phyloP scores from a whole-genome alignment of 2,113 vertebrate genomes.

The Petroica traversi region DNA sequence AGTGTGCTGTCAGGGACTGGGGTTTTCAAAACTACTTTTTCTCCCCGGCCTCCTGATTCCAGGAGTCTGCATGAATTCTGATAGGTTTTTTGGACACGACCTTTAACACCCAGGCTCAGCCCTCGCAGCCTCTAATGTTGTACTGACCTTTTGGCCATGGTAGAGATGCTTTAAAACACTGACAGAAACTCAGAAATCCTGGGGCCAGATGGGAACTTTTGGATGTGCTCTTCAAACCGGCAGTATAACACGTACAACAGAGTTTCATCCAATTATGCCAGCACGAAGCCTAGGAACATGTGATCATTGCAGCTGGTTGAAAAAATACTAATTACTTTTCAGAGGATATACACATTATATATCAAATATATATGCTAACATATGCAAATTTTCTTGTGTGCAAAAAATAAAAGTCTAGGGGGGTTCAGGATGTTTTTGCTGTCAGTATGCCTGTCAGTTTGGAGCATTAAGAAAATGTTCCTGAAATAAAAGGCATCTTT shows the following conservation, averaged over 20 bases:
- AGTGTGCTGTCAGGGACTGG: background rate
- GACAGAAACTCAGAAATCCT: conserved; percentile 1
- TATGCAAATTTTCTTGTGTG: conserved; percentile 8
- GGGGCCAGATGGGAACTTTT: background rate
- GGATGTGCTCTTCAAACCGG: background rate
- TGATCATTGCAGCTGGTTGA: conserved; percentile 8
- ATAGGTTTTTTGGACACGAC: background rate
- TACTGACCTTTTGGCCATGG: background rate
- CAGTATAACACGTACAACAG: conserved; percentile 10
- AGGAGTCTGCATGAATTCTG: background rate
- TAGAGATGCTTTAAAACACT: background rate
- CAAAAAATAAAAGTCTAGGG: background rate
- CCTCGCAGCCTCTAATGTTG: background rate
- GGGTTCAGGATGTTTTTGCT: background rate
- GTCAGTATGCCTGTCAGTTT: background rate
- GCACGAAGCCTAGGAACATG: background rate
- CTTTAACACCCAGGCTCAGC: background rate
- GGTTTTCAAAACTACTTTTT: background rate
- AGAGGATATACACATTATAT: conserved; percentile 13
- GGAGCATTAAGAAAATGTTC: background rate
- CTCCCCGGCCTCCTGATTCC: background rate
- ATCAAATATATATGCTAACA: conserved; percentile 22
- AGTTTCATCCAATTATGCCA: conserved; percentile 50
- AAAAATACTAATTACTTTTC: conserved; percentile 61
- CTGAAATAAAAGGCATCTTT: background rate